These are phyloP conservation scores for Parnassius glacialis DNA, from an alignment of 2,888 invertebrate genomes.

Conservation along the genomic window DNA sequence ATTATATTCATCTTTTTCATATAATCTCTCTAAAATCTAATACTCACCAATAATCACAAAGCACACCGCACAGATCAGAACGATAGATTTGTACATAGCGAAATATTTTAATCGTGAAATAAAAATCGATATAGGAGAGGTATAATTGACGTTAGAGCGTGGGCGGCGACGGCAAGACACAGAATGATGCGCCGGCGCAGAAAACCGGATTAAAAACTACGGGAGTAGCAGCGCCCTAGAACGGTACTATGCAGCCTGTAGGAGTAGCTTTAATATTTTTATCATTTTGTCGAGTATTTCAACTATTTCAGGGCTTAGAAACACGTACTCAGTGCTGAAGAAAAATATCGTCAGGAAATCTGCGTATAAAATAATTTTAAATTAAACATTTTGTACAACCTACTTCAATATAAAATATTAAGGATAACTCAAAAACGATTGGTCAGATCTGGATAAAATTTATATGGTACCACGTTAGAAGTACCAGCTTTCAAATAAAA, in stretches of 20 bases:
- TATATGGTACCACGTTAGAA: too few species aligned
- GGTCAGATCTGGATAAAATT: too few species aligned
- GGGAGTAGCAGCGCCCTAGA: conserved; percentile 38
- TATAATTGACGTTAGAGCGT: conserved; percentile 42
- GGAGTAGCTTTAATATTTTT: conserved; percentile 22
- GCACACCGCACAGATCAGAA: conserved; percentile 62
- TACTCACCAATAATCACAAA: conserved; percentile 68
- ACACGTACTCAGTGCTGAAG: too few species aligned
- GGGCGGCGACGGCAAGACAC: conserved; percentile 53
- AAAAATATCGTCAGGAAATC: too few species aligned
- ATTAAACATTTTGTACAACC: too few species aligned
- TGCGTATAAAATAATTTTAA: too few species aligned
- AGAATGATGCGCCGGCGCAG: conserved; percentile 65
- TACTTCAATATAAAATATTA: too few species aligned
- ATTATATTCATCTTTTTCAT: too few species aligned
- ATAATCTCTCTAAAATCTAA: background rate
- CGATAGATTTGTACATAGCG: conserved; percentile 63
- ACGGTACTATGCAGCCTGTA: conserved; percentile 26
- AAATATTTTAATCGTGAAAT: conserved; percentile 32
- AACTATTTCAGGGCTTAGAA: background rate
- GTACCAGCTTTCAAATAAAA: too few species aligned
- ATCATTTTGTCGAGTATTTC: background rate
- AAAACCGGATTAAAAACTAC: conserved; percentile 63
- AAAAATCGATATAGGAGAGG: conserved; percentile 26
- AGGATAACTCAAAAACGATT: too few species aligned